These are phyloP conservation scores for Emmelina monodactyla DNA, from an alignment of 2,888 invertebrate species.

Conservation along the genomic window DNA sequence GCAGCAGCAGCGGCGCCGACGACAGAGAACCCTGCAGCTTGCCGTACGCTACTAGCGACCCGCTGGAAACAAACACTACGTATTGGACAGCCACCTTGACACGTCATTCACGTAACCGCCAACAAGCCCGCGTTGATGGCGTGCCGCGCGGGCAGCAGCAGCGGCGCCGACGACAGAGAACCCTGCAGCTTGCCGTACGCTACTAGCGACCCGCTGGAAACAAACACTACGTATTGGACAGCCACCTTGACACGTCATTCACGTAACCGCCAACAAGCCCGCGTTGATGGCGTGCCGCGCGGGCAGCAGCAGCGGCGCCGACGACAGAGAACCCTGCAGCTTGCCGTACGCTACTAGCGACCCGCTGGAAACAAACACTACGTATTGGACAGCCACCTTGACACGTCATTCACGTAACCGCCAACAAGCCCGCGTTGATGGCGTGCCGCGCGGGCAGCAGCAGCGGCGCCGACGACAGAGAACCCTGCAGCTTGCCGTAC, in stretches of 20 bases:
- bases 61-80: too few relatives aligned
- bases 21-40: slow-evolving; percentile 85
- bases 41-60: slow-evolving; percentile 88
- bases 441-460: slow-evolving; percentile 84
- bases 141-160: slow-evolving; percentile 84
- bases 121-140: slow-evolving; percentile 75
- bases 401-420: too few relatives aligned
- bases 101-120: too few relatives aligned
- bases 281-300: slow-evolving; percentile 82
- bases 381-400: too few relatives aligned
- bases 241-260: too few relatives aligned
- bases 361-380: slow-evolving; percentile 77
- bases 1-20: slow-evolving; percentile 82
- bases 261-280: slow-evolving; percentile 69
- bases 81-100: too few relatives aligned
- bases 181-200: slow-evolving; percentile 93
- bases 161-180: slow-evolving; percentile 78
- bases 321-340: slow-evolving; percentile 81
- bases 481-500: slow-evolving; percentile 88
- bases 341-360: slow-evolving; percentile 90
- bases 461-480: slow-evolving; percentile 81
- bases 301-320: slow-evolving; percentile 82
- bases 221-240: too few relatives aligned
- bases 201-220: slow-evolving; percentile 80
- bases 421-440: slow-evolving; percentile 74